Percentiles rank a stretch among this genome's conserved stretches.
These are phyloP conservation scores for Lissonota sp. DNA, from an alignment of 2,888 invertebrate genomes.

Conservation along the genomic window DNA sequence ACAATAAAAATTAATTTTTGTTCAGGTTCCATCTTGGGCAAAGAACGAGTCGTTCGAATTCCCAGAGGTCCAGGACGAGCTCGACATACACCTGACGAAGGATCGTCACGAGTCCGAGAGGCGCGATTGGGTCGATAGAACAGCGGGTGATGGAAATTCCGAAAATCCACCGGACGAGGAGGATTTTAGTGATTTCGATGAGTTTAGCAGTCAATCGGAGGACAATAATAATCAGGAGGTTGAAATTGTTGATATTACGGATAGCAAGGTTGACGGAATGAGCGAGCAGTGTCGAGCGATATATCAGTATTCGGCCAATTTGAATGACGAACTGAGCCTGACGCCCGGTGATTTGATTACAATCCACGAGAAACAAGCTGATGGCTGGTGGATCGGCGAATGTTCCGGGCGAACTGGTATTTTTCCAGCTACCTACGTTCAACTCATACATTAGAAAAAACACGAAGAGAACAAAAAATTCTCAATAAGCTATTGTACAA, in stretches of 20 bases:
- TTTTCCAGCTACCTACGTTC: conserved; percentile 97
- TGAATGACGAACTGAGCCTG: conserved; percentile 92
- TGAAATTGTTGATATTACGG: conserved; percentile 70
- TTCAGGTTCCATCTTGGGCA: conserved; percentile 91
- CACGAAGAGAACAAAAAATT: neutral
- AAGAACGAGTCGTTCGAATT: conserved; percentile 87
- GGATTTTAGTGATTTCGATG: conserved; percentile 90
- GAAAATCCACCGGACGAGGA: conserved; percentile 88
- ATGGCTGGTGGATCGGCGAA: conserved; percentile 98
- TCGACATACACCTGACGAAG: conserved; percentile 75
- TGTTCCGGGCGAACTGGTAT: conserved; percentile 94
- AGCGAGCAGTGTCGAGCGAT: conserved; percentile 90
- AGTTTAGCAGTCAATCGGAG: conserved; percentile 81
- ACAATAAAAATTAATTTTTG: neutral
- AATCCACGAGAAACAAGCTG: conserved; percentile 95
- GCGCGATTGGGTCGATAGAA: conserved; percentile 90
- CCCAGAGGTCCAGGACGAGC: conserved; percentile 79
- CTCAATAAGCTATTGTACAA: too few species aligned
- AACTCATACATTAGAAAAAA: conserved; percentile 88
- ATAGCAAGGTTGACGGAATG: conserved; percentile 66
- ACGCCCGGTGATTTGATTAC: conserved; percentile 92
- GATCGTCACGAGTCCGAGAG: conserved; percentile 73
- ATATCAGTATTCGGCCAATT: conserved; percentile 94
- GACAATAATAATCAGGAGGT: conserved; percentile 83
- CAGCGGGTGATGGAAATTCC: conserved; percentile 93